Base-by-base conservation (phyloP, 2,888 invertebrate genomes). In the Eupithecia dodoneata region DNA sequence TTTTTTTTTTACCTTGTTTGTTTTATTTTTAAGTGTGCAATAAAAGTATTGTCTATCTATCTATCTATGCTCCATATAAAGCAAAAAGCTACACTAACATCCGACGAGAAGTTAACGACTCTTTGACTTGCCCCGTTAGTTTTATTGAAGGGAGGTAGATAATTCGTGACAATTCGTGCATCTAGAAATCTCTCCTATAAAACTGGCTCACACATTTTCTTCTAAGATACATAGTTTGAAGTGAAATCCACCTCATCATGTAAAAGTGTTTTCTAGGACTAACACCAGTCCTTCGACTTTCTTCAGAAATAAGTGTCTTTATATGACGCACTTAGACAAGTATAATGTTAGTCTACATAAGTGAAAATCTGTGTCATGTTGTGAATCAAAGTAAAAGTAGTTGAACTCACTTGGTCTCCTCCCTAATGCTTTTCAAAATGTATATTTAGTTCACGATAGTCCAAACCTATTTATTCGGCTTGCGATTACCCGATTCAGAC, bases 201-300 rank as follows among this genome's bases (percentile, higher is more conserved):
- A 45, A 70, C 47, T 70, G 70, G 70, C 10, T 49, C 45, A 70
- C 18, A 70, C 3, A 70, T 47, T 47, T 45, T 45, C 45, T 18
- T 70, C 18, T 6, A 70, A 18, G 70, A 18, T 70, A 30, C 30
- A 30, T 30, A 45, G 5, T 30, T 70, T 47, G 49, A 69, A 69
- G 70, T 70, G 70, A 70, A 70, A 70, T 66, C 66, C 42, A 70
- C 49, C 30, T 12, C n/a, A 42, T 13, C 44, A 41, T 4, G 44
- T 47, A 30, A 63, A 15, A 45, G 69, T 47, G 71, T 42, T 71
- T 71, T 71, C 49, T 55, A 71, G 49, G 49, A 52, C 71, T 18
- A 13, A 13, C 30, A 55, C 42, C 71, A 49, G 71, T 52, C 49
- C 52, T 71, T 71, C 55, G 71, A 55, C 41, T 71, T 71, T 55